phyloP scores from a whole-genome alignment of 2,797 vertebrate species.

The Pseudomugil gertrudae region DNA sequence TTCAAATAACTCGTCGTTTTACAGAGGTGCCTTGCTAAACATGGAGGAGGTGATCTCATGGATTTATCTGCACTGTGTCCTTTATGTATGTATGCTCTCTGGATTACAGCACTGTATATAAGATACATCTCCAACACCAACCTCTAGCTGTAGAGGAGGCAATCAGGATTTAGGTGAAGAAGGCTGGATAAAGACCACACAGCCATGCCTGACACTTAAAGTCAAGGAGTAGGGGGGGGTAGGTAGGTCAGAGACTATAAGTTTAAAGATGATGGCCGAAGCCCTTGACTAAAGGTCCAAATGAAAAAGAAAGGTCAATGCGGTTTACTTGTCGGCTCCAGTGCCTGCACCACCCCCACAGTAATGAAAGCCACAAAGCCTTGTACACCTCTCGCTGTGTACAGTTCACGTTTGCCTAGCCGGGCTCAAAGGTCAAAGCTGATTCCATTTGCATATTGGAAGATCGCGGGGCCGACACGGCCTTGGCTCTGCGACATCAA shows the following conservation, averaged over 20 bases:
- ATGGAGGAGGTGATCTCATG: constrained; percentile 59
- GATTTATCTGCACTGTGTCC: constrained; percentile 67
- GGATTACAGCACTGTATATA: constrained; percentile 70
- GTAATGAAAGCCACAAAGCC: constrained; percentile 69
- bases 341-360: constrained; percentile 63
- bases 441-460: constrained; percentile 62
- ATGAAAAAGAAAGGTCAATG: constrained; percentile 81
- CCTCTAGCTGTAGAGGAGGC: constrained; percentile 67
- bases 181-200: constrained; percentile 76
- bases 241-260: constrained; percentile 73
- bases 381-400: constrained; percentile 40
- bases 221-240: constrained; percentile 48
- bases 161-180: constrained; percentile 71
- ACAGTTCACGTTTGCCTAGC: constrained; percentile 45
- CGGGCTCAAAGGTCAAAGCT: constrained; percentile 67
- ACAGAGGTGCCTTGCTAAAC: constrained; percentile 57
- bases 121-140: constrained; percentile 69
- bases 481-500: constrained; percentile 14
- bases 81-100: constrained; percentile 38
- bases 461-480: constrained; percentile 21
- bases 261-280: constrained; percentile 81
- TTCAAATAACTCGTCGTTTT: constrained; percentile 56
- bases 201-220: constrained; percentile 73
- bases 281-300: constrained; percentile 83
- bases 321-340: constrained; percentile 72